phyloP scores from a whole-genome alignment of 2,797 vertebrate genomes.

The Crotalus adamanteus region DNA sequence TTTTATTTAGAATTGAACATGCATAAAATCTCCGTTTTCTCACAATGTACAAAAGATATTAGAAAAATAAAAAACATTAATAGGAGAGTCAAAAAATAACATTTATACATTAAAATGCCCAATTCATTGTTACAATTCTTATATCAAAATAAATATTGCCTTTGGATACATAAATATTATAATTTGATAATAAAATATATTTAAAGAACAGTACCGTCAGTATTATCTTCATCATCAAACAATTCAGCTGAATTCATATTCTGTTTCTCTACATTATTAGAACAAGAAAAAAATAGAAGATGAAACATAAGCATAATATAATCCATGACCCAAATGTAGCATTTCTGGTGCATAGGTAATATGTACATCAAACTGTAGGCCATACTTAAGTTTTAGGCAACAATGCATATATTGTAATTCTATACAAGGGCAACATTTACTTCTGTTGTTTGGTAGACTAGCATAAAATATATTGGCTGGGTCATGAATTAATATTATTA shows the following conservation, averaged over 20 bases:
- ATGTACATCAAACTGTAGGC: not conserved
- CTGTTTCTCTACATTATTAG: slow-evolving; percentile 67
- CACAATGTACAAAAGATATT: slow-evolving; percentile 8
- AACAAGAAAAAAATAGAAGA: slow-evolving; percentile 38
- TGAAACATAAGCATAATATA: not conserved
- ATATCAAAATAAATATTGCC: slow-evolving; percentile 15
- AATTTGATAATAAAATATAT: slow-evolving; percentile 26
- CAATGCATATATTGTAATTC: not conserved
- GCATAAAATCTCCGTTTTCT: slow-evolving; percentile 17
- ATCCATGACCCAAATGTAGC: slow-evolving; percentile 13
- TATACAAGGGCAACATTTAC: not conserved
- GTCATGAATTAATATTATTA: not conserved
- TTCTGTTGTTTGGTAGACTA: not conserved
- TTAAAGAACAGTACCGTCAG: slow-evolving; percentile 70
- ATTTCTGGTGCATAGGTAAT: not conserved
- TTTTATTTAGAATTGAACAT: slow-evolving; percentile 8
- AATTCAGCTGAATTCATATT: slow-evolving; percentile 82
- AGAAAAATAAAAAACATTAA: slow-evolving; percentile 17
- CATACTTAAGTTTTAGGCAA: slow-evolving; percentile 1
- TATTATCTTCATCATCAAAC: slow-evolving; percentile 69
- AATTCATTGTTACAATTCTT: not conserved
- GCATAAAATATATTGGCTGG: not conserved
- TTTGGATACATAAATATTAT: slow-evolving; percentile 23
- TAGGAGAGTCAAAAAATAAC: slow-evolving; percentile 22
- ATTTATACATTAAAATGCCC: not conserved